These are phyloP conservation scores for Pseudococcus longispinus DNA, from an alignment of 2,888 invertebrate genomes.

Conservation along the genomic window DNA sequence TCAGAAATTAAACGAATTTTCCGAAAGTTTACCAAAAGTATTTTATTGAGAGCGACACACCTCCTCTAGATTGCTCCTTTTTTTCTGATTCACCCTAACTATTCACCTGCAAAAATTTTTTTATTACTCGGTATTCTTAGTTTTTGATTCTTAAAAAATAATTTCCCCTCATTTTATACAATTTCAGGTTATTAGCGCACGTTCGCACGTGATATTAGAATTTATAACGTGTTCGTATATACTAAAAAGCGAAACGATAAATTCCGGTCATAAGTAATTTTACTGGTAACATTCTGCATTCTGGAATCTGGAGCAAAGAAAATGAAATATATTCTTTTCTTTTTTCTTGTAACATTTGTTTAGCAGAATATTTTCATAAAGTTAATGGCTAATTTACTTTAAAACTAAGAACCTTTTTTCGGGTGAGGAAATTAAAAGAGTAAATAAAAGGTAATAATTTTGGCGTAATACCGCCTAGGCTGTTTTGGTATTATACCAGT, in stretches of 20 bases:
- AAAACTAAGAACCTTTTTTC: constrained; percentile 40
- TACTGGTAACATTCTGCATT: not conserved
- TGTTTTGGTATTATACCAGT: not conserved
- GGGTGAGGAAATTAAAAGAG: not conserved
- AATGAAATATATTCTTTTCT: constrained; percentile 37
- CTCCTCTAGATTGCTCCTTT: too few species aligned
- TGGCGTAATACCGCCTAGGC: not conserved
- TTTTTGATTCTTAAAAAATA: not conserved
- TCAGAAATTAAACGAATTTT: too few species aligned
- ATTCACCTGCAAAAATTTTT: not conserved
- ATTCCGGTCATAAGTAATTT: constrained; percentile 11
- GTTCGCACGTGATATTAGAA: not conserved
- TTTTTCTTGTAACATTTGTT: constrained; percentile 35
- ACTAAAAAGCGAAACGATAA: constrained; percentile 5
- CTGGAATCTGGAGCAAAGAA: not conserved
- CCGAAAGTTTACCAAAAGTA: too few species aligned
- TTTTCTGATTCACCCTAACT: too few species aligned
- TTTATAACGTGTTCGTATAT: not conserved
- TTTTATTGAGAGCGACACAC: too few species aligned
- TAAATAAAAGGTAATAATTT: constrained; percentile 43
- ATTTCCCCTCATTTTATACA: not conserved
- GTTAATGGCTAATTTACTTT: constrained; percentile 39
- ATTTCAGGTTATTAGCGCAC: not conserved
- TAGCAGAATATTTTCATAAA: not conserved
- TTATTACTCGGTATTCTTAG: not conserved